These are phyloP conservation scores for Pogonomyrmex californicus DNA, from an alignment of 1,140 invertebrate genomes.

Conservation along the genomic window DNA sequence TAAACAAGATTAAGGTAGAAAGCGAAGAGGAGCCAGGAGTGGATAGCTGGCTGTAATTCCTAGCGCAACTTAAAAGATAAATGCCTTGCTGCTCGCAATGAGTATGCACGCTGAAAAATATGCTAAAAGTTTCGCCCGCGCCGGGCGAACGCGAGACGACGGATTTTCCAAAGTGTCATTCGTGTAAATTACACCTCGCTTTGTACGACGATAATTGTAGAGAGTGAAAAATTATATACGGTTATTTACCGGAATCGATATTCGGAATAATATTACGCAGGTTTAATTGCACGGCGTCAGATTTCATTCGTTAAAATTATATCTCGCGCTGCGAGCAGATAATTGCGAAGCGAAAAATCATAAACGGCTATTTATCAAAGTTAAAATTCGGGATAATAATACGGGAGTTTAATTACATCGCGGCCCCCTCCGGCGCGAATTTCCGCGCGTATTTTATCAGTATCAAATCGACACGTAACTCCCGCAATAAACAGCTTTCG, in stretches of 20 bases:
- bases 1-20: conserved; percentile 57
- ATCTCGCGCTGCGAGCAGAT: not conserved
- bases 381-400: conserved; percentile 40
- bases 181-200: conserved; percentile 1
- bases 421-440: not conserved
- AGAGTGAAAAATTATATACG: not conserved
- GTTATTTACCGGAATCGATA: conserved; percentile 27
- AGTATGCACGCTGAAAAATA: conserved; percentile 52
- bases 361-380: conserved; percentile 10
- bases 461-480: conserved; percentile 28
- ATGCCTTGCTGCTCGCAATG: conserved; percentile 42
- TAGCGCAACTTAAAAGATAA: conserved; percentile 53
- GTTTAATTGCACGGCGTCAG: conserved; percentile 21
- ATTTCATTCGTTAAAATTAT: conserved; percentile 40
- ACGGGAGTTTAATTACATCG: conserved; percentile 23
- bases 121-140: conserved; percentile 28
- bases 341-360: conserved; percentile 11
- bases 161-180: conserved; percentile 28
- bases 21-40: conserved; percentile 31
- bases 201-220: not conserved
- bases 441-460: conserved; percentile 41
- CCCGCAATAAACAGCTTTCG: conserved; percentile 49
- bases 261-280: not conserved
- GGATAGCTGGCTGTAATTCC: conserved; percentile 56
- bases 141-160: not conserved